A percentile compares a stretch with the other conserved stretches of the same genome.
Conservation (phyloP, 2,888 invertebrate species). For the Standfussiana lucernea region DNA sequence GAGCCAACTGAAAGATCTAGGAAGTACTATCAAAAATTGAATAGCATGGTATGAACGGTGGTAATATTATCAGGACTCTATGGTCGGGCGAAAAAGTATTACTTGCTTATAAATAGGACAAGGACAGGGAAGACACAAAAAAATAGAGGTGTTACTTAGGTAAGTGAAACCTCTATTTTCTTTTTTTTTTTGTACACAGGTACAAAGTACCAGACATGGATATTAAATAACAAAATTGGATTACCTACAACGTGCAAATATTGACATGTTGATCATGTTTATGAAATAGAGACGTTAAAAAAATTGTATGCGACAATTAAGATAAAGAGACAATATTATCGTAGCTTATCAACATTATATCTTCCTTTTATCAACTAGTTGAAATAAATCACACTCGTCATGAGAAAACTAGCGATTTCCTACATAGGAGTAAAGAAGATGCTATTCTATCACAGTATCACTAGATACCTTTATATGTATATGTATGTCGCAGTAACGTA, state of each 20-base stretch:
- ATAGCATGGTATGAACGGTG: background rate
- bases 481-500: no score
- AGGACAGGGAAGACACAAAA: background rate
- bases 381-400: conserved; percentile 8
- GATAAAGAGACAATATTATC: conserved; percentile 14
- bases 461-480: background rate
- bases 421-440: background rate
- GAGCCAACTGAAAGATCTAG: background rate
- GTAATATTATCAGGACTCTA: background rate
- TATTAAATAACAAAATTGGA: background rate
- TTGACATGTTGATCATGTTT: background rate
- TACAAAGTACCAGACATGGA: background rate
- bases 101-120: background rate
- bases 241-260: conserved; percentile 7
- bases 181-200: no score
- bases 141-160: background rate
- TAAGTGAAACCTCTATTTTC: no score
- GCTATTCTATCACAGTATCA: background rate
- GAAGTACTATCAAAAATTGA: background rate
- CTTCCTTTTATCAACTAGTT: background rate
- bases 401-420: background rate
- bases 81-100: background rate
- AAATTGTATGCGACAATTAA: background rate
- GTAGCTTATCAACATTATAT: background rate
- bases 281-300: background rate